phyloP scores from a whole-genome alignment of 1,140 invertebrate species.

The Trigoniulus corallinus region DNA sequence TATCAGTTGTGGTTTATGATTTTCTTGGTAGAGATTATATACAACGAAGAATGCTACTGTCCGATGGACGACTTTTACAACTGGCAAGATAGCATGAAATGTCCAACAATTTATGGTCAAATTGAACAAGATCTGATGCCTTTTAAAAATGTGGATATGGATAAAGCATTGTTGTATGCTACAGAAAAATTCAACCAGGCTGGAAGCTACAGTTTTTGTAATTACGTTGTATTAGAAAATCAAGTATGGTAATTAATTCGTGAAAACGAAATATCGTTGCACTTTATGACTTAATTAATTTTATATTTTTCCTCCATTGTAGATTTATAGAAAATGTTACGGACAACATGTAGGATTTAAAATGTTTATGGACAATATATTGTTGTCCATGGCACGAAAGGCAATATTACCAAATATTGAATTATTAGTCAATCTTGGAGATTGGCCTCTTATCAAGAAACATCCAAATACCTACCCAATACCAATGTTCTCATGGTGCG shows the following conservation, averaged over 20 bases:
- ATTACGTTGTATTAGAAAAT: conserved; percentile 76
- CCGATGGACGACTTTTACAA: conserved; percentile 40
- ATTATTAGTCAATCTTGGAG: conserved; percentile 83
- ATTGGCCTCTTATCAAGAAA: conserved; percentile 62
- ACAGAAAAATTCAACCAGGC: conserved; percentile 47
- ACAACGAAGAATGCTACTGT: conserved; percentile 73
- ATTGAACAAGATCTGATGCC: conserved; percentile 53
- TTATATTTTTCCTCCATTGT: conserved; percentile 7
- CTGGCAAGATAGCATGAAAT: conserved; percentile 52
- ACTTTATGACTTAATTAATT: neutral
- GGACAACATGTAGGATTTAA: conserved; percentile 91
- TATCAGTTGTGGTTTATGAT: no score
- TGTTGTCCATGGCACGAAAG: conserved; percentile 67
- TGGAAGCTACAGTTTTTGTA: conserved; percentile 66
- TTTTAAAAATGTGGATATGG: conserved; percentile 57
- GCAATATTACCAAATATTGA: conserved; percentile 72
- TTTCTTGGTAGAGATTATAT: conserved; percentile 44
- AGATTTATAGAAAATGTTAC: conserved; percentile 74
- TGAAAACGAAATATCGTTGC: conserved; percentile 1
- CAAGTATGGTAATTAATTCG: conserved; percentile 30
- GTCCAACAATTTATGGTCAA: conserved; percentile 44
- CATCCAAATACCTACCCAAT: conserved; percentile 29
- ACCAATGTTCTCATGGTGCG: conserved; percentile 96
- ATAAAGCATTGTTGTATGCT: conserved; percentile 41
- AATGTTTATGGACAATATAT: conserved; percentile 81